A percentile compares a stretch with the other conserved stretches of the same genome.
phyloP scores from a whole-genome alignment of 2,113 vertebrate species.

The Silurus asotus region DNA sequence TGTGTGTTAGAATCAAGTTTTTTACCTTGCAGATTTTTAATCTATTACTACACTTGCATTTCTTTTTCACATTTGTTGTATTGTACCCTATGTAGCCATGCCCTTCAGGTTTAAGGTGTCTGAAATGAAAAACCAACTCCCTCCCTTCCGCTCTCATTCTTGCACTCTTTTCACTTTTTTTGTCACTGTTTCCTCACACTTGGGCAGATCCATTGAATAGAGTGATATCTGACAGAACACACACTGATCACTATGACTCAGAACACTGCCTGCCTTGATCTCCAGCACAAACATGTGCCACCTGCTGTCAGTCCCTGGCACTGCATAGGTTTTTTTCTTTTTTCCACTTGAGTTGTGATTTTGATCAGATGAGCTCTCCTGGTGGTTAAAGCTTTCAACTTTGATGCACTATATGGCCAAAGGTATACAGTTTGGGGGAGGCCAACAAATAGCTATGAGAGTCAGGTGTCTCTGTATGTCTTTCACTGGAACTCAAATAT shows the following conservation, averaged over 20 bases:
- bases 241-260: constrained; percentile 53
- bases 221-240: constrained; percentile 45
- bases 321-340: constrained; percentile 16
- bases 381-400: neutral
- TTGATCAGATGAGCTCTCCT: neutral
- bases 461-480: neutral
- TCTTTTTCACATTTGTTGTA: neutral
- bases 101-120: constrained; percentile 56
- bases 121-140: constrained; percentile 26
- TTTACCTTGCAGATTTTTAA: neutral
- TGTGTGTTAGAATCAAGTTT: neutral
- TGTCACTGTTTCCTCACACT: constrained; percentile 36
- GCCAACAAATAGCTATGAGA: no score
- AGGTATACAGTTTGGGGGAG: neutral
- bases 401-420: neutral
- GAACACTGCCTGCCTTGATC: constrained; percentile 23
- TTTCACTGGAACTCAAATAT: neutral
- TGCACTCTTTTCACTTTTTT: neutral
- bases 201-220: constrained; percentile 49
- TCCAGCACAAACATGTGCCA: constrained; percentile 36
- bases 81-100: neutral
- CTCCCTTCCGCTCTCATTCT: constrained; percentile 14
- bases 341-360: constrained; percentile 2
- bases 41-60: neutral
- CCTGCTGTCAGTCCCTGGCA: constrained; percentile 45